phyloP scores from a whole-genome alignment of 2,888 invertebrate genomes.

The Lasiommata megera region DNA sequence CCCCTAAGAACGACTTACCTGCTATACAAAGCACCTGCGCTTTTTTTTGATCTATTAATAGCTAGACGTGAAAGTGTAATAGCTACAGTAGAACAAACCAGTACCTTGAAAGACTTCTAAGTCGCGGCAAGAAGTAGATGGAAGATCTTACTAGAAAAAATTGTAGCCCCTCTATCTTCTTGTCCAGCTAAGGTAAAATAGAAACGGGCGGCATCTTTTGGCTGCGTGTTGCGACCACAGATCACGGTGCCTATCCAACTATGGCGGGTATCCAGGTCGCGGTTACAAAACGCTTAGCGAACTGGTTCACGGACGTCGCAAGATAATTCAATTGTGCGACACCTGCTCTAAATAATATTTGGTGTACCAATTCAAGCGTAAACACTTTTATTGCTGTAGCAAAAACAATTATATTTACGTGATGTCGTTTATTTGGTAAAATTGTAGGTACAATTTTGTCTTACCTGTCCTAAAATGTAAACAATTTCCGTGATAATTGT shows the following conservation, averaged over 20 bases:
- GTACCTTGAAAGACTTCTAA: too few relatives aligned
- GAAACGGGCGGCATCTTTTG: neutral
- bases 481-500: too few relatives aligned
- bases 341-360: slow-evolving; percentile 38
- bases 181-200: neutral
- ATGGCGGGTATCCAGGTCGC: slow-evolving; percentile 62
- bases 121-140: too few relatives aligned
- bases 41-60: too few relatives aligned
- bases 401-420: neutral
- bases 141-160: too few relatives aligned
- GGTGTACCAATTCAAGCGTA: slow-evolving; percentile 12
- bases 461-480: too few relatives aligned
- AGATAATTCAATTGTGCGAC: slow-evolving; percentile 64
- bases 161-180: too few relatives aligned
- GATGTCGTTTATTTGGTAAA: neutral
- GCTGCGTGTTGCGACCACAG: slow-evolving; percentile 3
- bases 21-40: too few relatives aligned
- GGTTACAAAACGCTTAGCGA: slow-evolving; percentile 65
- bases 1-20: too few relatives aligned
- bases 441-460: too few relatives aligned
- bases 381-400: neutral
- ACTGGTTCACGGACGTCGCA: slow-evolving; percentile 70
- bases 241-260: slow-evolving; percentile 40
- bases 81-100: too few relatives aligned
- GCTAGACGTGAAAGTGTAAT: too few relatives aligned